A percentile compares a stretch with the other conserved stretches of the same genome.
Evolutionary conservation across 2,888 invertebrate genomes (phyloP).

Genomic region (Neoscelio sp.): DNA sequence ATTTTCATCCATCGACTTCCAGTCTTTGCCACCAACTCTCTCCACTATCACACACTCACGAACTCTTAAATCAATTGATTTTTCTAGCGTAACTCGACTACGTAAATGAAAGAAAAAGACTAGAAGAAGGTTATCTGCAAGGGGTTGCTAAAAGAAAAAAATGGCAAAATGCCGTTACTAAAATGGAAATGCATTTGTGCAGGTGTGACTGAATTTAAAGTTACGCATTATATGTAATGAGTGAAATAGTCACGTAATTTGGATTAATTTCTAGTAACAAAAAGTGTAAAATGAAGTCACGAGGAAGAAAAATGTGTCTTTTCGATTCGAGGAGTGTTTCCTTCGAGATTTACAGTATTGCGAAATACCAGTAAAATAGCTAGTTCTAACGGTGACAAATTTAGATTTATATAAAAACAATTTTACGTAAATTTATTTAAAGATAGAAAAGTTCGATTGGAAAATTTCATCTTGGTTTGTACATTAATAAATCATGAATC

Average conservation of each 20-base stretch:
- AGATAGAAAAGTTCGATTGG: slow-evolving; percentile 3
- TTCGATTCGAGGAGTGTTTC: too few relatives aligned
- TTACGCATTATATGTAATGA: slow-evolving; percentile 8
- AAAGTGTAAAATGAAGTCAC: too few relatives aligned
- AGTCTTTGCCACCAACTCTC: slow-evolving; percentile 41
- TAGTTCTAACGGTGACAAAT: too few relatives aligned
- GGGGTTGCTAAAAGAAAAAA: slow-evolving; percentile 5
- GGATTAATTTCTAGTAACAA: too few relatives aligned
- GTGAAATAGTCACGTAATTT: too few relatives aligned
- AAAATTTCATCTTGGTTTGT: slow-evolving; percentile 40
- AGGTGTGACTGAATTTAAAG: slow-evolving; percentile 9
- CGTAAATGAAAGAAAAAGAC: slow-evolving; percentile 55
- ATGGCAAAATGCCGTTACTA: slow-evolving; percentile 8
- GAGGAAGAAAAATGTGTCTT: too few relatives aligned
- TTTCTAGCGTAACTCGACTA: slow-evolving; percentile 49
- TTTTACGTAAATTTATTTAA: too few relatives aligned
- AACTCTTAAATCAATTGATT: slow-evolving; percentile 57
- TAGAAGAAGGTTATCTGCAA: slow-evolving; percentile 19
- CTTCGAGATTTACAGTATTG: too few relatives aligned
- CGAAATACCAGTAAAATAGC: too few relatives aligned
- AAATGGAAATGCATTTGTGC: slow-evolving; percentile 23
- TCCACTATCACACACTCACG: slow-evolving; percentile 18
- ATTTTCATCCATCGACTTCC: slow-evolving; percentile 39
- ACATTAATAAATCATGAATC: slow-evolving; percentile 42
- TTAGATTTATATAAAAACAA: too few relatives aligned